Percentiles rank a stretch among this genome's conserved stretches.
Evolutionary conservation across 1,140 invertebrate species (phyloP).

Genomic region (Leptonema lineaticorne): DNA sequence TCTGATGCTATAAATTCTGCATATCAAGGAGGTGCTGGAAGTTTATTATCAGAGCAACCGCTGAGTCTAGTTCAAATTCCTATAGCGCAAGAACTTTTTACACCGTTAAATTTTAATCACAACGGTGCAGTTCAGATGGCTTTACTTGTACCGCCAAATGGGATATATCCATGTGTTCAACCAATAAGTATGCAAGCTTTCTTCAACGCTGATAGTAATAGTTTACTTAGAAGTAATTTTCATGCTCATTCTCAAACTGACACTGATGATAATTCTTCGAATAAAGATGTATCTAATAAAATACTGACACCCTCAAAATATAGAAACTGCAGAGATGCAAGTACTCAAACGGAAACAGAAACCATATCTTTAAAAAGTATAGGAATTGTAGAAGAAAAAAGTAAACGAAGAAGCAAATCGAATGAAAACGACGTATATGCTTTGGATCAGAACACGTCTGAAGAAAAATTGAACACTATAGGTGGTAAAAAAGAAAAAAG

Average conservation of each 20-base stretch:
- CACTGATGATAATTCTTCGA: slow-evolving; percentile 32
- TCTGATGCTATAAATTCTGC: neutral
- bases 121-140: slow-evolving; percentile 57
- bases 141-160: slow-evolving; percentile 56
- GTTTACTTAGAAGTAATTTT: slow-evolving; percentile 31
- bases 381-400: slow-evolving; percentile 26
- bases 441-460: slow-evolving; percentile 52
- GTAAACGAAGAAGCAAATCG: slow-evolving; percentile 44
- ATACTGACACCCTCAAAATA: slow-evolving; percentile 66
- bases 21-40: slow-evolving; percentile 24
- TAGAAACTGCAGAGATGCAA: slow-evolving; percentile 61
- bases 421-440: slow-evolving; percentile 48
- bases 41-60: slow-evolving; percentile 41
- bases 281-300: slow-evolving; percentile 51
- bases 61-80: slow-evolving; percentile 54
- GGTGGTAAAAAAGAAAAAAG: slow-evolving; percentile 55
- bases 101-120: slow-evolving; percentile 43
- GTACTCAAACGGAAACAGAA: slow-evolving; percentile 67
- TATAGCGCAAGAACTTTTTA: slow-evolving; percentile 47
- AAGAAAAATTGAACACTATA: slow-evolving; percentile 45
- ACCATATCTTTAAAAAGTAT: slow-evolving; percentile 9
- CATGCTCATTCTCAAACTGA: slow-evolving; percentile 44
- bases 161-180: slow-evolving; percentile 48
- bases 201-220: slow-evolving; percentile 6
- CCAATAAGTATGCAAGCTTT: slow-evolving; percentile 38